Percentiles rank a stretch among this genome's conserved stretches.
Evolutionary conservation across 2,888 invertebrate genomes (phyloP).

Genomic region (Cryptus viduatorius): DNA sequence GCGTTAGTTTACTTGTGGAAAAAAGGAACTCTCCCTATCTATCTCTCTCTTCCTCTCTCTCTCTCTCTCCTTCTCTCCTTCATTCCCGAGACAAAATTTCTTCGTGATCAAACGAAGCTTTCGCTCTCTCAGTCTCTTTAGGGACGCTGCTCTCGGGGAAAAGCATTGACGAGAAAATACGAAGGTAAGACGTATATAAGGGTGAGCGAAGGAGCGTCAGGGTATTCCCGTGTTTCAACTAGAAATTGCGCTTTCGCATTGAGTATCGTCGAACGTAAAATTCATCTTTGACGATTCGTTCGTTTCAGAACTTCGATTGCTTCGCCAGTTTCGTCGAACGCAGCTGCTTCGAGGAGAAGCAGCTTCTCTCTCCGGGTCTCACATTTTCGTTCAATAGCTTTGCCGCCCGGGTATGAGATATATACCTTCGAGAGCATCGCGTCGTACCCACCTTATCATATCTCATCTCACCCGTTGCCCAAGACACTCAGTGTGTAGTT

Average conservation of each 20-base stretch:
- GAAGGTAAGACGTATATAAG: not conserved
- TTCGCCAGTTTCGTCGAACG: not conserved
- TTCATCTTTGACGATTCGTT: conserved; percentile 47
- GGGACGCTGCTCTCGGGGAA: not conserved
- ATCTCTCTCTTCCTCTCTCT: not conserved
- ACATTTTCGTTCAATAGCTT: not conserved
- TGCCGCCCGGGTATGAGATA: not conserved
- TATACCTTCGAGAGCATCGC: not conserved
- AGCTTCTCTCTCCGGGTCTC: not conserved
- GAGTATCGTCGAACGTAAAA: conserved; percentile 13
- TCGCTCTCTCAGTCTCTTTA: not conserved
- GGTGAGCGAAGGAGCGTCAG: not conserved
- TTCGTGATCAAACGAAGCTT: not conserved
- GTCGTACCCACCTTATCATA: conserved; percentile 8
- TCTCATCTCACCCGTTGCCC: not conserved
- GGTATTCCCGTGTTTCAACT: conserved; percentile 4
- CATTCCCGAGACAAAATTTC: not conserved
- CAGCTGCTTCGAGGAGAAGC: not conserved
- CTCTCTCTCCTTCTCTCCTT: no score
- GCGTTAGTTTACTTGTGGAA: not conserved
- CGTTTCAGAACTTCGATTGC: conserved; percentile 46
- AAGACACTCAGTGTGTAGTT: conserved; percentile 21
- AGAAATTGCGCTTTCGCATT: conserved; percentile 20
- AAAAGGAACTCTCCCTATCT: not conserved
- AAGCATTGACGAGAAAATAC: conserved; percentile 9